Evolutionary conservation across 2,888 invertebrate species (phyloP).

Genomic region (Ectemnius lituratus): DNA sequence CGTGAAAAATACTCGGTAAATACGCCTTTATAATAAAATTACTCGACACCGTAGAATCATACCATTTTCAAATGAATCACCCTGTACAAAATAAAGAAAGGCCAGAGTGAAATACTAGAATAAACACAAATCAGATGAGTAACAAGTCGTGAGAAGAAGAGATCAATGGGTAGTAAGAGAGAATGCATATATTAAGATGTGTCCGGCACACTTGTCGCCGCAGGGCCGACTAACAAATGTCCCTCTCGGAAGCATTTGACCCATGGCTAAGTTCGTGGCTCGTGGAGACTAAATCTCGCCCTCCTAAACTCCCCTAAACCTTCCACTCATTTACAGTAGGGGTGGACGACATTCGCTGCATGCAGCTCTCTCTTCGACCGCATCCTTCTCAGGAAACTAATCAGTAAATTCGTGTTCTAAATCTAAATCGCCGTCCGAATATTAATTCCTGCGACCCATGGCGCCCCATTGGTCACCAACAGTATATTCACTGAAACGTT

Average conservation of each 20-base stretch:
- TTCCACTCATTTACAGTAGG: constrained; percentile 39
- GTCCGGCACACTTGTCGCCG: constrained; percentile 74
- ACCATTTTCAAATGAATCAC: too few species aligned
- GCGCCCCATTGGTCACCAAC: constrained; percentile 6
- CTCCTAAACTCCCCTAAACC: constrained; percentile 37
- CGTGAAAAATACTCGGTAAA: too few species aligned
- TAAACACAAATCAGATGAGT: background rate
- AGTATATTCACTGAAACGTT: constrained; percentile 10
- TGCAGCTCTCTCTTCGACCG: constrained; percentile 56
- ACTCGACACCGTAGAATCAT: too few species aligned
- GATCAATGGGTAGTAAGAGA: constrained; percentile 49
- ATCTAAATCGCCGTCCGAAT: constrained; percentile 76
- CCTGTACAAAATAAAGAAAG: too few species aligned
- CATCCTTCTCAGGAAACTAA: constrained; percentile 72
- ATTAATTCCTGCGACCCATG: constrained; percentile 68
- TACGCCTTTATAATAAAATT: too few species aligned
- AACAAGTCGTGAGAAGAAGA: constrained; percentile 48
- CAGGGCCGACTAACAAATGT: constrained; percentile 68
- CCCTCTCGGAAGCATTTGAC: constrained; percentile 61
- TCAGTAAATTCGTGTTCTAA: constrained; percentile 77
- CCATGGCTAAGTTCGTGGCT: constrained; percentile 61
- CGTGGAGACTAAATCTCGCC: constrained; percentile 66
- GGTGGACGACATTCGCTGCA: constrained; percentile 25
- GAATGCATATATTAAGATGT: constrained; percentile 72
- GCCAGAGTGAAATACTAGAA: too few species aligned